A percentile compares a stretch with the other conserved stretches of the same genome.
These are phyloP conservation scores for Amphibalanus amphitrite DNA, from an alignment of 1,140 invertebrate species.

Conservation along the genomic window DNA sequence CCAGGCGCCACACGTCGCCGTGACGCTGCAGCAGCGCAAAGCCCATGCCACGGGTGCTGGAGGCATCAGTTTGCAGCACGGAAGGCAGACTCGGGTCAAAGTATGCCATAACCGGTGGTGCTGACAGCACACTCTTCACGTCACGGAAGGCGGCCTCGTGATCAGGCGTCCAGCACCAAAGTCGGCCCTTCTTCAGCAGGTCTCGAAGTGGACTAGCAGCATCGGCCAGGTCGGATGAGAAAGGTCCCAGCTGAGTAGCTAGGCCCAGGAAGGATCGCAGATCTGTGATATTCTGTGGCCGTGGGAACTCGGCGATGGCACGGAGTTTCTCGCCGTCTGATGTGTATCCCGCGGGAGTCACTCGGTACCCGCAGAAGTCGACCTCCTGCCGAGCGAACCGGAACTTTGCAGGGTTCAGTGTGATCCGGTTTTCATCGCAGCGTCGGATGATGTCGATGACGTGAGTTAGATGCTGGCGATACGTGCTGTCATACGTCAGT, in stretches of 20 bases:
- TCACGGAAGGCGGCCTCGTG: slow-evolving; percentile 14
- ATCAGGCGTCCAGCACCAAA: slow-evolving; percentile 11
- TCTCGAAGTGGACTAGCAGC: slow-evolving; percentile 11
- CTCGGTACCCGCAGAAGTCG: slow-evolving; percentile 19
- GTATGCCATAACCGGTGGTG: slow-evolving; percentile 12
- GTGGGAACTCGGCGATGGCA: slow-evolving; percentile 11
- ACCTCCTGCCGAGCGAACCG: slow-evolving; percentile 17
- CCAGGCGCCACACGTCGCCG: slow-evolving; percentile 12
- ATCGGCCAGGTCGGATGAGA: slow-evolving; percentile 9
- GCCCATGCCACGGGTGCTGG: slow-evolving; percentile 5
- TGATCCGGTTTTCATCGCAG: slow-evolving; percentile 18
- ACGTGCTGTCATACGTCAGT: slow-evolving; percentile 8
- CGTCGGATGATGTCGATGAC: background rate
- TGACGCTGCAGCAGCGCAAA: slow-evolving; percentile 8
- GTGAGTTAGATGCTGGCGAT: too few relatives aligned
- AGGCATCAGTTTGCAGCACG: slow-evolving; percentile 15
- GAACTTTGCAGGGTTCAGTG: slow-evolving; percentile 20
- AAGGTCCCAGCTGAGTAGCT: slow-evolving; percentile 12
- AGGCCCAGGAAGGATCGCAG: slow-evolving; percentile 5
- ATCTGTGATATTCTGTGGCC: slow-evolving; percentile 11
- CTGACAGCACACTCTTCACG: slow-evolving; percentile 10
- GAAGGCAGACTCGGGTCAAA: slow-evolving; percentile 14
- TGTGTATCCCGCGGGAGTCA: slow-evolving; percentile 12
- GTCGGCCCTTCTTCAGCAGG: slow-evolving; percentile 11
- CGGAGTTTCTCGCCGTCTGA: slow-evolving; percentile 14